Evolutionary conservation across 1,140 invertebrate species (phyloP), one percentile per base, ranked within the genome.

Genomic region (Musca domestica): DNA sequence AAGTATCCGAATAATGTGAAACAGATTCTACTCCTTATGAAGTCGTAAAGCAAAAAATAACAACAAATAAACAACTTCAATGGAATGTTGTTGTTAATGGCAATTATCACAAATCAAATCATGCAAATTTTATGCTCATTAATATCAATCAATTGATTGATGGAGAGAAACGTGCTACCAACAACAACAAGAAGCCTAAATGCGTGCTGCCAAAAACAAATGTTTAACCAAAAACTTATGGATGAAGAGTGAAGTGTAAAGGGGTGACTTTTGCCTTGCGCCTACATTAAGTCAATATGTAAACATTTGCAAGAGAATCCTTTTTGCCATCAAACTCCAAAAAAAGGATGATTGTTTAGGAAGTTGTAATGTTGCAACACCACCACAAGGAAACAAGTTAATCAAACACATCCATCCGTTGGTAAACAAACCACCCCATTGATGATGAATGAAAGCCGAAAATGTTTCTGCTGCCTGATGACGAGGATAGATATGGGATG

Each of bases 41-140:
- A 10, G 48, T 7, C 6, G 48, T 20, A 14, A 1, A 12, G 23
- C 52, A 9, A 4, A 27, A 27, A 25, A 30, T 30, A n/a, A 17
- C 12, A n/a, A 17, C 22, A 56, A n/a, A 30, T 30, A 61, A 17
- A 61, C 27, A 61, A 34, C n/a, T 41, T 41, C 10, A n/a, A 41
- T 41, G 34, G 34, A 41, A 10, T 41, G 34, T 41, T 41, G 34
- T 41, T 41, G 34, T 41, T 61, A 61, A 61, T 34, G 27, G 19
- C 27, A 56, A 56, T 56, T 56, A 56, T 61, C 23, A 27, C 27
- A n/a, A 19, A 34, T 7, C 30, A 61, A 61, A 61, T n/a, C n/a
- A 61, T 61, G 56, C 56, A 61, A 61, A 61, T 61, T 61, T 61
- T 61, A 61, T 61, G 30, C 56, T 61, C 56, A 61, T 61, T 61